Percentiles rank a stretch among this genome's conserved stretches.
phyloP scores from a whole-genome alignment of 1,140 invertebrate genomes.

The Eurosta solidaginis region DNA sequence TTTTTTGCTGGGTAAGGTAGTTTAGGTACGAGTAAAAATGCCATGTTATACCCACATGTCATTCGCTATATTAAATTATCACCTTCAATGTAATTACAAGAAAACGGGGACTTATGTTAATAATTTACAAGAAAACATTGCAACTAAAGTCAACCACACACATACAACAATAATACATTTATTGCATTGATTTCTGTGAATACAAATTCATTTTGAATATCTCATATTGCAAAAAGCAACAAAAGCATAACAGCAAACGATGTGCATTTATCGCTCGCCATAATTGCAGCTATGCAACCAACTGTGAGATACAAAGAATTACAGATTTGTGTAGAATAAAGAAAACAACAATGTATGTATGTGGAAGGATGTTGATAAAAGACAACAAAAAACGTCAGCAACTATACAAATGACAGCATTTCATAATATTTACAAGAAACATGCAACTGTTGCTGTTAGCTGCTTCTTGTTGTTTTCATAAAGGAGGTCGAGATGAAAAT shows the following conservation, averaged over 20 bases:
- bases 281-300: not conserved
- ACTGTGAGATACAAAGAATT: not conserved
- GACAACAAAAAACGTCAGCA: not conserved
- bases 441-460: conserved; percentile 48
- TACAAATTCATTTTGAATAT: not conserved
- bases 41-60: not conserved
- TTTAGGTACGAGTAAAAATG: no score
- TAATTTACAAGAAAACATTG: conserved; percentile 15
- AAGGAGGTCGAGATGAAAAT: not conserved
- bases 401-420: conserved; percentile 42
- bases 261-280: conserved; percentile 12
- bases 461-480: not conserved
- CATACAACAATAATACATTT: not conserved
- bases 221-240: not conserved
- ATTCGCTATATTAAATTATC: not conserved
- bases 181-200: not conserved
- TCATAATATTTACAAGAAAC: conserved; percentile 60
- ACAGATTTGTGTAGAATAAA: not conserved
- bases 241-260: not conserved
- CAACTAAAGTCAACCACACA: not conserved
- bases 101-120: not conserved
- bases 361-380: not conserved
- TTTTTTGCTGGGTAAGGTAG: no score
- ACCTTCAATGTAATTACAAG: conserved; percentile 2
- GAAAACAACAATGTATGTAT: not conserved